Conservation (phyloP, 2,797 vertebrate species). For the Anguilla obscura region DNA sequence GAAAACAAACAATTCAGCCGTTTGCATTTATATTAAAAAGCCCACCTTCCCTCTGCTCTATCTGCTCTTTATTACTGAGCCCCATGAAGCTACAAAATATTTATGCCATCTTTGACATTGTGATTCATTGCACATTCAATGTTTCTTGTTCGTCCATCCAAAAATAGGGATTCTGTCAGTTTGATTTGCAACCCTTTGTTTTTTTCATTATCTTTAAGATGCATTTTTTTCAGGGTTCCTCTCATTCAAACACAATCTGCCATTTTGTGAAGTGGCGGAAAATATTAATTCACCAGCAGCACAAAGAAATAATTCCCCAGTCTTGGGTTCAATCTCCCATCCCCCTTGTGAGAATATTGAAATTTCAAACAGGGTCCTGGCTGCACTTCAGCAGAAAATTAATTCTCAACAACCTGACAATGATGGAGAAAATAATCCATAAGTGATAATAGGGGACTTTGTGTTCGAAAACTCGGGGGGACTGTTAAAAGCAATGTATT, state of each 20-base stretch:
- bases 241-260: slow-evolving; percentile 43
- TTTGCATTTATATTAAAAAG: slow-evolving; percentile 52
- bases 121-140: slow-evolving; percentile 58
- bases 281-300: slow-evolving; percentile 53
- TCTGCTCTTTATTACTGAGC: slow-evolving; percentile 47
- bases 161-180: slow-evolving; percentile 66
- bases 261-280: slow-evolving; percentile 47
- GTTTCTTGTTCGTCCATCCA: slow-evolving; percentile 42
- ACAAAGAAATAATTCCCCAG: slow-evolving; percentile 43
- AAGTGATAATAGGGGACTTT: slow-evolving; percentile 52
- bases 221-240: slow-evolving; percentile 38
- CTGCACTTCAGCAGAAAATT: slow-evolving; percentile 59
- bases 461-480: background rate
- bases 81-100: slow-evolving; percentile 30
- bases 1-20: slow-evolving; percentile 45
- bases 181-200: slow-evolving; percentile 65
- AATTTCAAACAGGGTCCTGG: slow-evolving; percentile 57
- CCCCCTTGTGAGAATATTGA: slow-evolving; percentile 53
- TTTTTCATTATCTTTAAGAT: slow-evolving; percentile 64
- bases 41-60: slow-evolving; percentile 22
- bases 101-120: slow-evolving; percentile 55
- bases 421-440: slow-evolving; percentile 56
- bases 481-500: background rate
- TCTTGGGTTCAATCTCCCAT: slow-evolving; percentile 49
- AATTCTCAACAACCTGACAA: slow-evolving; percentile 60